Conservation (phyloP, 2,888 invertebrate species). For the Andricus quercusramuli region DNA sequence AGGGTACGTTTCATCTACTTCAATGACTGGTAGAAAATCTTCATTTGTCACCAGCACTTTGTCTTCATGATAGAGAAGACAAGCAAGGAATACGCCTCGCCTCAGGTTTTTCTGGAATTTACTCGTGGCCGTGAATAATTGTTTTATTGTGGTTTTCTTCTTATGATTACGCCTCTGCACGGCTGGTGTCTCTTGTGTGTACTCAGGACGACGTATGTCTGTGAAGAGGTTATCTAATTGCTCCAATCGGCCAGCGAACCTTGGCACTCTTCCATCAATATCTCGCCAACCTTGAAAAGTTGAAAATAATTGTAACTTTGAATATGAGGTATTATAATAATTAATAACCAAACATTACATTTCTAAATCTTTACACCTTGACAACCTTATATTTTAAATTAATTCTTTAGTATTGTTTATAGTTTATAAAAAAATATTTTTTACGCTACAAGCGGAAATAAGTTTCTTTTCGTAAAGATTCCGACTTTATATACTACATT, state of each 20-base stretch:
- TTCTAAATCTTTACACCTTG: no score
- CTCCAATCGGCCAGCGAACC: conserved; percentile 85
- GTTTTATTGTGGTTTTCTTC: conserved; percentile 94
- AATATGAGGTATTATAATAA: not conserved
- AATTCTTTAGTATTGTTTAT: no score
- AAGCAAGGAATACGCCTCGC: conserved; percentile 95
- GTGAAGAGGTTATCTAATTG: conserved; percentile 88
- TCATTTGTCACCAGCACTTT: conserved; percentile 97
- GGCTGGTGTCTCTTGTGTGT: conserved; percentile 83
- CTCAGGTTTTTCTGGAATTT: conserved; percentile 97
- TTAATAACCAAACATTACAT: not conserved
- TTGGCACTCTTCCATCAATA: conserved; percentile 85
- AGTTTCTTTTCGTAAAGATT: no score
- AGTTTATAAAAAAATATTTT: no score
- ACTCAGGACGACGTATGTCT: conserved; percentile 85
- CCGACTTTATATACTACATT: no score
- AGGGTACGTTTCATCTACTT: conserved; percentile 97
- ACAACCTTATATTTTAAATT: no score
- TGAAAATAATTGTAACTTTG: conserved; percentile 39
- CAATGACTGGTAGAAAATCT: conserved; percentile 97
- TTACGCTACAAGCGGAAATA: no score
- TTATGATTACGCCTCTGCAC: conserved; percentile 87
- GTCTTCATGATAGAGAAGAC: conserved; percentile 96
- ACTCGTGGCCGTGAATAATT: conserved; percentile 96
- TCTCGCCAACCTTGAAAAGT: conserved; percentile 90